Evolutionary conservation across 2,113 vertebrate genomes (phyloP).

Genomic region (Himantopus leucocephalus): DNA sequence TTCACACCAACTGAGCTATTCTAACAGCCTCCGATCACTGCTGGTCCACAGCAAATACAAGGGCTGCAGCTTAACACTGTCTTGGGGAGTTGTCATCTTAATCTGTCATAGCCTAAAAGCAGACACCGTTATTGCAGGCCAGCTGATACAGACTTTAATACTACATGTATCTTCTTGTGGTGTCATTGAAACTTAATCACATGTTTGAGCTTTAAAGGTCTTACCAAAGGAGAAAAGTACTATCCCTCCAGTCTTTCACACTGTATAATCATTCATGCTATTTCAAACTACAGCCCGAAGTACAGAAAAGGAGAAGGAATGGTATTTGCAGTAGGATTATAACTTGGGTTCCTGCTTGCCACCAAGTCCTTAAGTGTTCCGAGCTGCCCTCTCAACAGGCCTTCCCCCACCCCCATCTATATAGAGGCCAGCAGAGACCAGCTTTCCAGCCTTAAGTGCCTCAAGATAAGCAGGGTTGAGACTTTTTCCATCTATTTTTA

Average conservation of each 20-base stretch:
- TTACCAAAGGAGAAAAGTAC: not conserved
- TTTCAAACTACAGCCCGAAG: not conserved
- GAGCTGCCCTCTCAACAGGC: not conserved
- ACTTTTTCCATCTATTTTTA: not conserved
- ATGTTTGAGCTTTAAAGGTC: not conserved
- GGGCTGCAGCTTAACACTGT: not conserved
- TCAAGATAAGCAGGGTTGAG: not conserved
- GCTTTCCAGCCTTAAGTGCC: not conserved
- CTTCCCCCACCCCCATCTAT: not conserved
- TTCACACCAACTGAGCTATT: not conserved
- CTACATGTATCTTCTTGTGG: not conserved
- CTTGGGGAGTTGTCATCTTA: not conserved
- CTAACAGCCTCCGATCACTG: not conserved
- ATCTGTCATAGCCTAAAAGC: not conserved
- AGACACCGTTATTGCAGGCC: not conserved
- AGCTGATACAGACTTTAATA: not conserved
- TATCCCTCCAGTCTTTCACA: not conserved
- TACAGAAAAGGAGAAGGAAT: not conserved
- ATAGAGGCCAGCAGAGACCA: not conserved
- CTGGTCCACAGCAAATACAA: not conserved
- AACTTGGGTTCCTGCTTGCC: not conserved
- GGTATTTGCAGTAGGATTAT: not conserved
- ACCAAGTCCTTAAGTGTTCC: not conserved
- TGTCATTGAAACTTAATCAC: not conserved
- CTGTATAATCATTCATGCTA: not conserved